Base-by-base conservation (phyloP, 1,140 invertebrate species). In the Andrena cerasifolii region DNA sequence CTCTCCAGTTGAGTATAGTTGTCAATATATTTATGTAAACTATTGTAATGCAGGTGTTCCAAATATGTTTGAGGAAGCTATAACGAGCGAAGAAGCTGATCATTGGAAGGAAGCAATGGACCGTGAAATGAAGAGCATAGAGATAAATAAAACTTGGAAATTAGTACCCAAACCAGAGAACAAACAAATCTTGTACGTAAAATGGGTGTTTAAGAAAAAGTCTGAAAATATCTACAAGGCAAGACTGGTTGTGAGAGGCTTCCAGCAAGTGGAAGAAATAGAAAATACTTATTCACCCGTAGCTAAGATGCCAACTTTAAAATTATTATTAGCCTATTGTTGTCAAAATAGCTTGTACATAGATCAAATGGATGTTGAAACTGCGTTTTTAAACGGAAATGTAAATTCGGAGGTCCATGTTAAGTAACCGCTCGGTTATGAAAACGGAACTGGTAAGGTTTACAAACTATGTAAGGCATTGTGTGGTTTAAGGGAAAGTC, bases 401-500 rank as follows among this genome's bases (percentile, higher is more conserved):
- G 18, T 74, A 5, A 45, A 18, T 5, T 66, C 62, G 1, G 28
- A 75, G 49, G n/a, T 75, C 0, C 66, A 58, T 33, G 28, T 66
- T 10, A 66, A 66, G 18, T 43, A 75, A 53, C 62, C 62, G 0
- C 0, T 0, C 26, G 62, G 53, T 10, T 66, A 49, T 24, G 40
- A 75, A 3, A 26, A 66, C 6, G 43, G 12, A 1, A 24, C 16
- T 3, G 16, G 14, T 1, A 75, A 24, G 36, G 53, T 75, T 2
- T 59, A 21, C 47, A 75, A 45, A 36, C 12, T 75, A 6, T 4
- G 8, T 1, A 75, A 66, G 12, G 18, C 62, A 1, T 28, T 75
- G 10, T 75, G 66, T 18, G 53, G 62, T 6, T 40, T 77, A 6
- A 24, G 53, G 53, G 59, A 85, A 47, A 73, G 67, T 31, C 75